Evolutionary conservation across 2,113 vertebrate species (phyloP), one percentile per base, ranked within the genome.

Genomic region (Chaenocephalus aceratus): DNA sequence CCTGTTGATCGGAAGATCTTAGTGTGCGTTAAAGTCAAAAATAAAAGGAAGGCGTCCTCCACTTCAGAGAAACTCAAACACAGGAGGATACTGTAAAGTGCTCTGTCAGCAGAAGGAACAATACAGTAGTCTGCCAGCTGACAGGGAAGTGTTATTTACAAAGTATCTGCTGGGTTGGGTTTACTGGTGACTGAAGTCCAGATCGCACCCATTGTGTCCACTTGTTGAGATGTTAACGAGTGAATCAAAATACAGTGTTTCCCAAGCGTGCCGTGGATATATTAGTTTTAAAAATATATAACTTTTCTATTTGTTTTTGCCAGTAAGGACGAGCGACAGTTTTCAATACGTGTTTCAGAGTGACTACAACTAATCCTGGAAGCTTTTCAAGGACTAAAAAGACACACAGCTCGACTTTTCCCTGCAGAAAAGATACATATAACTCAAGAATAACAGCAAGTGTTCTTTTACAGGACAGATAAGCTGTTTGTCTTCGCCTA

Each of bases 111-210:
- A 72, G 58, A 58, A 71, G 51, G 2, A 76, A 45, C 41, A 10
- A 41, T 41, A 70, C n/a, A 75, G 70, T 71, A 85, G 76, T 57
- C 80, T 12, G 11, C 52, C 21, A 59, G 53, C 84, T 73, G 69
- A 77, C 72, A 67, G 44, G 60, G 44, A 75, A 68, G 61, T 62
- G 57, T 86, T 93, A 91, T 90, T 91, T 73, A 88, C 75, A 54
- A 46, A 62, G 41, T 72, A 64, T 82, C 65, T 70, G 72, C 67
- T 51, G 58, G 9, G 64, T 30, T 71, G 49, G 49, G 66, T 61
- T 57, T 61, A 8, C 48, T 41, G 36, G 16, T 11, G 78, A 69
- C 58, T 52, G 53, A 73, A 89, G 80, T 90, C 91, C 91, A 76
- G 36, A 46, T 81, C 60, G 53, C 61, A 86, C 68, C 88, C 92